phyloP scores from a whole-genome alignment of 2,113 vertebrate species.

The Aythya baeri region DNA sequence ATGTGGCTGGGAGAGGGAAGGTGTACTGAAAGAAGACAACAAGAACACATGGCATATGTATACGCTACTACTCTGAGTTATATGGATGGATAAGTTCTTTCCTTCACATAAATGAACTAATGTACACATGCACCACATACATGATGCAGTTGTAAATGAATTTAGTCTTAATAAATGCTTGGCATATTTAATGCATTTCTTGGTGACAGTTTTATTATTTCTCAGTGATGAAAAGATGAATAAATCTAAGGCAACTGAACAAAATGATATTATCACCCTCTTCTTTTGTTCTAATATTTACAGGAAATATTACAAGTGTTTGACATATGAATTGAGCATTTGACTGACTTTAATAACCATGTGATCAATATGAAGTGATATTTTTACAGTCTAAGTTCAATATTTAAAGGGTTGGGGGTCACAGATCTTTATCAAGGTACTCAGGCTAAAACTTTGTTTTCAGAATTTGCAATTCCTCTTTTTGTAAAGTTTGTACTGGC shows the following conservation, averaged over 20 bases:
- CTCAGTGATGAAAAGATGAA: slow-evolving; percentile 56
- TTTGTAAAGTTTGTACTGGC: slow-evolving; percentile 15
- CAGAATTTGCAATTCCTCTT: slow-evolving; percentile 43
- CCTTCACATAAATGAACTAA: neutral
- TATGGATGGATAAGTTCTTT: neutral
- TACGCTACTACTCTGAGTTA: neutral
- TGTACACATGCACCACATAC: neutral
- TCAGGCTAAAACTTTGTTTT: slow-evolving; percentile 85
- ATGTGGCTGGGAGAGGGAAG: neutral
- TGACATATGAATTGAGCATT: slow-evolving; percentile 95
- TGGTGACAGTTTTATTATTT: slow-evolving; percentile 70
- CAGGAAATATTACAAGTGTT: slow-evolving; percentile 85
- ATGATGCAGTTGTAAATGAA: slow-evolving; percentile 15
- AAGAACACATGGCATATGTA: neutral
- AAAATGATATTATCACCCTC: slow-evolving; percentile 62
- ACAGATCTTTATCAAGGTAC: slow-evolving; percentile 89
- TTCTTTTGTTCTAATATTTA: slow-evolving; percentile 79
- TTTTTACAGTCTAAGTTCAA: slow-evolving; percentile 95
- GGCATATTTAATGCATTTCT: slow-evolving; percentile 62
- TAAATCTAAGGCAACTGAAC: slow-evolving; percentile 60
- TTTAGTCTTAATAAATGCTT: slow-evolving; percentile 43
- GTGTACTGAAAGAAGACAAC: neutral
- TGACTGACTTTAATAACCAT: slow-evolving; percentile 97
- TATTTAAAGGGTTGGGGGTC: slow-evolving; percentile 88
- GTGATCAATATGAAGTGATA: slow-evolving; percentile 98